Conservation (phyloP, 2,888 invertebrate genomes). For the Lithosia quadra region DNA sequence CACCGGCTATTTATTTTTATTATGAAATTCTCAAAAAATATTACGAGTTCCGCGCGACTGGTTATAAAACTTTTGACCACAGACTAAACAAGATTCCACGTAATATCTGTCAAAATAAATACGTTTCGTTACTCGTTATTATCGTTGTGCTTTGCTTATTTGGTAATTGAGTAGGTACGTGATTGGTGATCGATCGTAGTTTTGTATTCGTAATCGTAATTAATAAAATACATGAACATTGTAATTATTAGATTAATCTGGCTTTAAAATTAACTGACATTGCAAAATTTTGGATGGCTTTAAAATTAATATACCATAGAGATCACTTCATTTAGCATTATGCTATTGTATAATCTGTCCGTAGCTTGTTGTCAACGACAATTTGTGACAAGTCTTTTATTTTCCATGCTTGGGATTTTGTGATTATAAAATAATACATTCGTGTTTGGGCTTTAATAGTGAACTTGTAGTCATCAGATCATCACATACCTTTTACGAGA, state of each 20-base stretch:
- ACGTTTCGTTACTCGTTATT: constrained; percentile 3
- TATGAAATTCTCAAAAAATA: constrained; percentile 68
- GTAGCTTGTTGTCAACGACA: constrained; percentile 50
- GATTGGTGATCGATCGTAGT: not conserved
- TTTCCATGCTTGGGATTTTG: constrained; percentile 54
- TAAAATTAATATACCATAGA: not conserved
- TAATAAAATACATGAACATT: no score
- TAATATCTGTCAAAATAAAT: constrained; percentile 51
- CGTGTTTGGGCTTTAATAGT: constrained; percentile 50
- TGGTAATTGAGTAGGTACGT: no score
- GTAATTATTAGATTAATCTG: no score
- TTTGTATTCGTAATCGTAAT: no score
- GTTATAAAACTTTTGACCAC: constrained; percentile 52
- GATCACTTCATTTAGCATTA: not conserved
- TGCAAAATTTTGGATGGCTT: no score
- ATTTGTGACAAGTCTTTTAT: constrained; percentile 50
- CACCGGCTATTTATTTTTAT: constrained; percentile 62
- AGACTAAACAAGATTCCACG: constrained; percentile 58
- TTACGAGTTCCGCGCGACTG: constrained; percentile 55
- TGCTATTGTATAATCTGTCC: constrained; percentile 22
- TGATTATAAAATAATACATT: constrained; percentile 56
- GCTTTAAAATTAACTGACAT: not conserved
- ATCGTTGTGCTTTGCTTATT: not conserved
- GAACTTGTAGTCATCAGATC: constrained; percentile 28
- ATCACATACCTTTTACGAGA: constrained; percentile 15